These are phyloP conservation scores for Poeciliopsis infans DNA, from an alignment of 2,797 vertebrate species.

Conservation along the genomic window DNA sequence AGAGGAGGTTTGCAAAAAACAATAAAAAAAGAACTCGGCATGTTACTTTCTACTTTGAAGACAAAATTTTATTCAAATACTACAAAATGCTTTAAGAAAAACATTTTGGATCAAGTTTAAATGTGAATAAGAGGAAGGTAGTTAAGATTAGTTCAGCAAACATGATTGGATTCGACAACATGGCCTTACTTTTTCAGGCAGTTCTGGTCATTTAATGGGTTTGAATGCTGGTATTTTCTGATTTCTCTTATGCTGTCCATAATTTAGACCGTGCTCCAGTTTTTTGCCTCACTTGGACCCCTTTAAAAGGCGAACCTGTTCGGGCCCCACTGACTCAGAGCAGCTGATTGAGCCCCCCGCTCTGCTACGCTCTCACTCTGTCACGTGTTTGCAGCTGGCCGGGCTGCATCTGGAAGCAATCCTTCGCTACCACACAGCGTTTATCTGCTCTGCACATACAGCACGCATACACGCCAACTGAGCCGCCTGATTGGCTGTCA, in stretches of 20 bases:
- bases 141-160: background rate
- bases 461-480: background rate
- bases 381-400: slow-evolving; percentile 12
- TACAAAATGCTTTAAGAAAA: background rate
- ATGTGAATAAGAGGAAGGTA: background rate
- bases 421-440: background rate
- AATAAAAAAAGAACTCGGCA: background rate
- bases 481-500: background rate
- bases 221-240: background rate
- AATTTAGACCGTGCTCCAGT: background rate
- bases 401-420: slow-evolving; percentile 15
- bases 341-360: slow-evolving; percentile 4
- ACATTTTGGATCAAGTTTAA: background rate
- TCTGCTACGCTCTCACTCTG: background rate
- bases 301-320: background rate
- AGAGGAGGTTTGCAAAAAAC: no score
- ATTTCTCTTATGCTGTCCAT: background rate
- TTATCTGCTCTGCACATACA: background rate
- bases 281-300: background rate
- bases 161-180: background rate
- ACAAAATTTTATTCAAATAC: background rate
- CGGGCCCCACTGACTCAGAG: slow-evolving; percentile 2
- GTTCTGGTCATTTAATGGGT: background rate
- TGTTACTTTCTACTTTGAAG: background rate
- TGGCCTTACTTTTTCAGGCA: background rate